These are phyloP conservation scores for Vulpes ferrilata DNA, from an alignment of 2,113 vertebrate species.

Conservation along the genomic window DNA sequence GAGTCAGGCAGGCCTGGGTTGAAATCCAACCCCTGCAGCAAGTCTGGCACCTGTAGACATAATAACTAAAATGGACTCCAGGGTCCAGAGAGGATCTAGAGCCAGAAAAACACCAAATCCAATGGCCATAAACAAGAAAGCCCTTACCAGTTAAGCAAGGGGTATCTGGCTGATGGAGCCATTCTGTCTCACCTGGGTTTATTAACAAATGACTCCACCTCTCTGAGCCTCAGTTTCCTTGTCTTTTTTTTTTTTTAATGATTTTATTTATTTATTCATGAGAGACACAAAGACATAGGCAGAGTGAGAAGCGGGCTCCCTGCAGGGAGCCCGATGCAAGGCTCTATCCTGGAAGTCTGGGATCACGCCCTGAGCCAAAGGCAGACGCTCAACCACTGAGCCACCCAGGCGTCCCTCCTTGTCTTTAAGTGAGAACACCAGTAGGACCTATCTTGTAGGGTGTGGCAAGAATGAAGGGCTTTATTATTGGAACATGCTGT, in stretches of 20 bases:
- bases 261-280: too few species aligned
- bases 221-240: slow-evolving; percentile 1
- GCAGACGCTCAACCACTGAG: too few species aligned
- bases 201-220: not conserved
- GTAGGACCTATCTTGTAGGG: not conserved
- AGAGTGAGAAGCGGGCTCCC: too few species aligned
- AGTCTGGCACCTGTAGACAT: not conserved
- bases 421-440: not conserved
- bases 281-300: too few species aligned
- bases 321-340: too few species aligned
- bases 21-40: not conserved
- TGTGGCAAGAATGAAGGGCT: not conserved
- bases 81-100: not conserved
- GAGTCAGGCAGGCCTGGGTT: not conserved
- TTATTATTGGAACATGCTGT: not conserved
- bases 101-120: not conserved
- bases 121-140: not conserved
- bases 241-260: not conserved
- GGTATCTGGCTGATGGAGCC: not conserved
- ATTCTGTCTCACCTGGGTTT: not conserved
- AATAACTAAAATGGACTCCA: not conserved
- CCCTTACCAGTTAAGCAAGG: not conserved
- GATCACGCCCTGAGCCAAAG: too few species aligned
- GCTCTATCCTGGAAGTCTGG: too few species aligned
- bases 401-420: not conserved